Evolutionary conservation across 2,113 vertebrate species (phyloP), one percentile per base, ranked within the genome.

Genomic region (Lepus europaeus): DNA sequence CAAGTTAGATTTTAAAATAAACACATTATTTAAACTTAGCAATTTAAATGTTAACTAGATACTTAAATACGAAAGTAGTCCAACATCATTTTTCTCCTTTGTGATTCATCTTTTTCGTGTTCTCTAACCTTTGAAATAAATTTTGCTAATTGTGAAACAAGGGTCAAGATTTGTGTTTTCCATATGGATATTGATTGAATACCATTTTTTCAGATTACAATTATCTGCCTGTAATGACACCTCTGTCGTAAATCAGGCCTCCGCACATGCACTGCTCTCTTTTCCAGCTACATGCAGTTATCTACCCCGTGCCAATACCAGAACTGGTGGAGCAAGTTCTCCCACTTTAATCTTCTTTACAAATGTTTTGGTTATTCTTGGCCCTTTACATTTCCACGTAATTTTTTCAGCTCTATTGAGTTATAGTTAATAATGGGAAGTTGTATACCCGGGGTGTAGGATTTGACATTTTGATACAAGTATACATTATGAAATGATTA

Each of bases 1-100:
- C 80, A 36, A 45, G 53, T 79, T 72, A 78, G 6, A 63, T 66
- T 23, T 92, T 84, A 66, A 87, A 68, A 74, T 86, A 84, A 72
- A 31, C 36, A 84, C 77, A 25, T 77, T 45, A 51, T 69, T 59
- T 77, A 36, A 36, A 51, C 36, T 56, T 66, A 39, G 77, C 53
- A 72, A 89, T 51, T 92, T 77, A 64, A 84, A 20, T 78, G 27
- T 59, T 76, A 63, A 39, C 6, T 45, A 56, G 68, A 59, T 69
- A 36, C 9, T 36, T 63, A 56, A 61, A 13, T 36, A 51, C 72
- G 74, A 69, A 74, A 69, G 53, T 56, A 92, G 25, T 61, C 39
- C 0, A 74, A 14, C 13, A 73, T 61, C 4, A 5, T 17, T n/a
- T 68, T 63, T 94, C 23, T 22, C 64, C 56, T 72, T 73, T 59